Evolutionary conservation across 35 echinoderm and acorn worm species (phyloP), one percentile per base, ranked within the genome.

Genomic region (Hemicentrotus pulcherrimus): DNA sequence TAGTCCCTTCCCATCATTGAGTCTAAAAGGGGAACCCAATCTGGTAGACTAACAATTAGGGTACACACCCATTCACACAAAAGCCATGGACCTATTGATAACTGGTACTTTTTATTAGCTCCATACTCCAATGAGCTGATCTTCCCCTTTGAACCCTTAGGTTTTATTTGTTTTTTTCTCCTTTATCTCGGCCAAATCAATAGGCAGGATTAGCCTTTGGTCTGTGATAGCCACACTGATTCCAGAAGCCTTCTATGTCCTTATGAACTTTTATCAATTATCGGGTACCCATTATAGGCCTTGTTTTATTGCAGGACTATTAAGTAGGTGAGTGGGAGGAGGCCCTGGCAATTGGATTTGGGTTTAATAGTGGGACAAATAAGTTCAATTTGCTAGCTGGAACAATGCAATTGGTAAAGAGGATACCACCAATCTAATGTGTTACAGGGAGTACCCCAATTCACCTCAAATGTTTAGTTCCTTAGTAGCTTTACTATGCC

Each of bases 191-290:
- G 65, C 15, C 19, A 78, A 78, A 78, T 90, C 88, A 90, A 90
- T 90, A 90, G 4, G 2, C n/a, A 11, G 31, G 88, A 90, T 90
- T 90, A 90, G 88, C 88, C 88, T 90, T 90, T 90, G 88, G 88
- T 90, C 88, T 90, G 32, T 90, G 88, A 90, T 90, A 90, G 32
- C 65, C 65, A 78, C 16, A 47, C 88, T 45, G 46, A 90, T 45
- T 90, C 88, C 88, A 90, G 32, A 45, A 45, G 88, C 24, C 12
- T 90, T 9, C 19, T 45, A 90, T 90, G 88, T 90, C 88, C 88
- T 90, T 90, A 33, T 90, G 88, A 90, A 90, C 88, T 19, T 90
- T 46, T 45, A 90, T 90, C 88, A 45, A 78, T 78, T 78, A 78
- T 15, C 7, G 22, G 65, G 65, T 78, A 78, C 65, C 18, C 28